Percentiles rank a stretch among this genome's conserved stretches.
These are phyloP conservation scores for Luperina nickerlii DNA, from an alignment of 2,888 invertebrate species.

Conservation along the genomic window DNA sequence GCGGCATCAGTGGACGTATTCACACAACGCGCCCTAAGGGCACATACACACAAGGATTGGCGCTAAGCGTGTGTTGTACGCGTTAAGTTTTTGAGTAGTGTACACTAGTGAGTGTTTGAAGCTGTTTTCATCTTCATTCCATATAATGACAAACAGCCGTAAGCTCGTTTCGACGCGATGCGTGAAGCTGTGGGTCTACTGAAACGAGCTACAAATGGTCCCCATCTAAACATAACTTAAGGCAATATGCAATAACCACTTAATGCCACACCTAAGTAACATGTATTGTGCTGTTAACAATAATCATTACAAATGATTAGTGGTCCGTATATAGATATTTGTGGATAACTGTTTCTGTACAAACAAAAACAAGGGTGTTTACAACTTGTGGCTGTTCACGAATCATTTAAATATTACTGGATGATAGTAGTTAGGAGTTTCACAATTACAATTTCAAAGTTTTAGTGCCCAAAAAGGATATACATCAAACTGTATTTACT, in stretches of 20 bases:
- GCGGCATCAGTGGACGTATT: conserved; percentile 42
- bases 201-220: conserved; percentile 36
- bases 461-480: conserved; percentile 50
- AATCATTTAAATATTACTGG: conserved; percentile 51
- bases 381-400: conserved; percentile 46
- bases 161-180: conserved; percentile 18
- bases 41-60: conserved; percentile 26
- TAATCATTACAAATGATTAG: conserved; percentile 62
- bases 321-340: conserved; percentile 46
- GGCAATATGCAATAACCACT: conserved; percentile 58
- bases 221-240: conserved; percentile 37
- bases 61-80: conserved; percentile 32
- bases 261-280: conserved; percentile 38
- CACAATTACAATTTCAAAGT: conserved; percentile 55
- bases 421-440: conserved; percentile 55
- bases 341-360: conserved; percentile 39
- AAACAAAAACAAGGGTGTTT: conserved; percentile 51
- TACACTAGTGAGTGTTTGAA: conserved; percentile 43
- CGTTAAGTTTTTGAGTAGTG: conserved; percentile 48
- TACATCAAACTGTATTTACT: conserved; percentile 58
- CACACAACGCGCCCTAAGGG: conserved; percentile 45
- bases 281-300: conserved; percentile 52
- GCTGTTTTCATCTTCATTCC: conserved; percentile 46
- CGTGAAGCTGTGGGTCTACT: conserved; percentile 19
- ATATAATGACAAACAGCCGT: conserved; percentile 43